Evolutionary conservation across 2,888 invertebrate species (phyloP), one percentile per base, ranked within the genome.

Genomic region (Lasioglossum vierecki): DNA sequence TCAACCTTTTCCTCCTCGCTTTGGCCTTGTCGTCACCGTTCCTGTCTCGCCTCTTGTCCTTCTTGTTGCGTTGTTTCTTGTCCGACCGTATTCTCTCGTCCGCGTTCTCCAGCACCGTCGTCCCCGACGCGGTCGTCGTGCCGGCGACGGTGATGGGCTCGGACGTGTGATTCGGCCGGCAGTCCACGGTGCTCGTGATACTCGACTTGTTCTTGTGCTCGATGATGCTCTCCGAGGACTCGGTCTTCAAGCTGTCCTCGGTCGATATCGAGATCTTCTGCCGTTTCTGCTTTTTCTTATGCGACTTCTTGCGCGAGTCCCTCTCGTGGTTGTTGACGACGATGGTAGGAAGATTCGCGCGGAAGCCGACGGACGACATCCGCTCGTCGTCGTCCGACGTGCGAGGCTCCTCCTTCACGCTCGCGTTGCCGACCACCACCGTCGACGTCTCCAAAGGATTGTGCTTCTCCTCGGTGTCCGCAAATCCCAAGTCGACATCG

Each of bases 281-380:
- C 46, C 97, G 97, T 94, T 97, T 98, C 93, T 98, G 97, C 92
- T 98, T 98, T 96, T 98, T 98, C 95, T 98, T 98, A 93, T 98
- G 98, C 0, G 95, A 95, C 93, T 97, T 98, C 93, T 97, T 97
- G 15, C 97, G 96, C 73, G 96, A 91, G 71, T 95, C 95, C 41
- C 95, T 91, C 44, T 94, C 94, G 79, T 95, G 94, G 86, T 95
- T 95, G 79, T 95, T 95, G 0, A 91, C 84, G 3, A 92, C 91
- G 6, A 91, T 88, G 4, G 92, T 88, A 46, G 93, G 93, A 88
- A 91, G 93, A 9, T 89, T 90, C 0, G 91, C 84, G 60, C 93
- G 93, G 85, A 93, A 94, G 0, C 91, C 84, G 18, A 92, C 90
- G 0, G 92, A 84, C 22, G 92, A 84, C 22, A 93, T 89, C 30